Evolutionary conservation across 2,888 invertebrate genomes (phyloP).

Genomic region (Agonopterix heracliana): DNA sequence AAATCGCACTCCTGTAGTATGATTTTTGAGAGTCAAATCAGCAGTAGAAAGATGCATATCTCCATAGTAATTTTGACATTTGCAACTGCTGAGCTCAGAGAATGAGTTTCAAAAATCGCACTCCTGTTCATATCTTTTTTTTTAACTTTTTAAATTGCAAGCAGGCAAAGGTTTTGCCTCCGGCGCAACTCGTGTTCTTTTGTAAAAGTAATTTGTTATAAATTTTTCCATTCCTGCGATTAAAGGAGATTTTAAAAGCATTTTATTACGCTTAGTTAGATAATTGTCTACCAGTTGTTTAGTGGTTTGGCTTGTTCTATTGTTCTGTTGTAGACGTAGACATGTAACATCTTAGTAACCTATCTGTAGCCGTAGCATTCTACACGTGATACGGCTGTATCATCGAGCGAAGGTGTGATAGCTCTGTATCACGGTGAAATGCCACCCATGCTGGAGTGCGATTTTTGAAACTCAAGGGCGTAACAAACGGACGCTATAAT

Average conservation of each 20-base stretch:
- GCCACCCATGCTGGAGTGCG: too few relatives aligned
- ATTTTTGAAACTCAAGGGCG: too few relatives aligned
- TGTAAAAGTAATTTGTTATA: slow-evolving; percentile 4
- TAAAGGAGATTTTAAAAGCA: slow-evolving; percentile 8
- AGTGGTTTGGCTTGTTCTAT: neutral
- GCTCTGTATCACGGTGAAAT: too few relatives aligned
- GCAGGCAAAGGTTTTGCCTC: slow-evolving; percentile 7
- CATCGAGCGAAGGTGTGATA: too few relatives aligned
- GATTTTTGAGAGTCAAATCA: too few relatives aligned
- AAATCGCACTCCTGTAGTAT: too few relatives aligned
- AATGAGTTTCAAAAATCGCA: too few relatives aligned
- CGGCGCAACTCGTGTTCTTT: slow-evolving; percentile 1
- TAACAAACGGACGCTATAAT: too few relatives aligned
- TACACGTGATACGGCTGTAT: neutral
- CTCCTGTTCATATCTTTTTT: too few relatives aligned
- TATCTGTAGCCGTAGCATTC: neutral
- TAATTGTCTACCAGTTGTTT: slow-evolving; percentile 9
- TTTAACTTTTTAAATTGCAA: neutral
- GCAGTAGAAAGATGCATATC: too few relatives aligned
- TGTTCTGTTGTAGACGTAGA: neutral
- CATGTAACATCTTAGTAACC: neutral
- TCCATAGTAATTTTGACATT: too few relatives aligned
- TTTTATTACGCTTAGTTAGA: slow-evolving; percentile 12
- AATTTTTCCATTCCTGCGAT: slow-evolving; percentile 10
- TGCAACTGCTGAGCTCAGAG: too few relatives aligned